Conservation (phyloP, 2,113 vertebrate genomes). For the Colinus virginianus region DNA sequence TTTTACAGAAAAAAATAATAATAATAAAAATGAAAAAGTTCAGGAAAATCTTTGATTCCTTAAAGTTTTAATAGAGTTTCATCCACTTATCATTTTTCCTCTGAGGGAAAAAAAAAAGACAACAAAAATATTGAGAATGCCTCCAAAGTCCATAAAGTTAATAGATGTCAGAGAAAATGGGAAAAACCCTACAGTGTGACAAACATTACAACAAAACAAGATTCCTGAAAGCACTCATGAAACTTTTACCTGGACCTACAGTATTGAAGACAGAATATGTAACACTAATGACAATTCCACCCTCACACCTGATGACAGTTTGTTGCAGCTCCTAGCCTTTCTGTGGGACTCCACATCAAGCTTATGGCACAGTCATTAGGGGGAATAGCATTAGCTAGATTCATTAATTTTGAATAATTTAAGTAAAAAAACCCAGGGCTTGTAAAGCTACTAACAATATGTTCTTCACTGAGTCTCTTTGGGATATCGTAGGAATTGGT, state of each 20-base stretch:
- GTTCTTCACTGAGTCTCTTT: background rate
- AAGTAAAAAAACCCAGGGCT: background rate
- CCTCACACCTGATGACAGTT: background rate
- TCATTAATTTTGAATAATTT: conserved; percentile 19
- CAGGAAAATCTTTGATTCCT: background rate
- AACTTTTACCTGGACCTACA: background rate
- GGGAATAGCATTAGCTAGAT: background rate
- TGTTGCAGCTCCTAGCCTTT: background rate
- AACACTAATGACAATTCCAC: background rate
- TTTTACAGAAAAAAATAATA: background rate
- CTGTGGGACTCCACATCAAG: background rate
- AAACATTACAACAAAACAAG: background rate
- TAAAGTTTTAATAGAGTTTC: background rate
- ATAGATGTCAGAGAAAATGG: background rate
- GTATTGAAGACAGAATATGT: background rate
- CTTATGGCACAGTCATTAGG: background rate
- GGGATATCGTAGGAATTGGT: background rate
- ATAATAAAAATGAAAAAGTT: background rate
- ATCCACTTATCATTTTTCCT: background rate
- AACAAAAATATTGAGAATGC: background rate
- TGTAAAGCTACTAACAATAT: background rate
- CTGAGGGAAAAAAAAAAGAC: background rate
- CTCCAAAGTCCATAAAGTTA: background rate
- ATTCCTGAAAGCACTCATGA: background rate
- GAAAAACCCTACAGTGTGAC: background rate